Percentiles rank a stretch among this genome's conserved stretches.
phyloP scores from a whole-genome alignment of 2,888 invertebrate genomes.

The Agrotis clavis region DNA sequence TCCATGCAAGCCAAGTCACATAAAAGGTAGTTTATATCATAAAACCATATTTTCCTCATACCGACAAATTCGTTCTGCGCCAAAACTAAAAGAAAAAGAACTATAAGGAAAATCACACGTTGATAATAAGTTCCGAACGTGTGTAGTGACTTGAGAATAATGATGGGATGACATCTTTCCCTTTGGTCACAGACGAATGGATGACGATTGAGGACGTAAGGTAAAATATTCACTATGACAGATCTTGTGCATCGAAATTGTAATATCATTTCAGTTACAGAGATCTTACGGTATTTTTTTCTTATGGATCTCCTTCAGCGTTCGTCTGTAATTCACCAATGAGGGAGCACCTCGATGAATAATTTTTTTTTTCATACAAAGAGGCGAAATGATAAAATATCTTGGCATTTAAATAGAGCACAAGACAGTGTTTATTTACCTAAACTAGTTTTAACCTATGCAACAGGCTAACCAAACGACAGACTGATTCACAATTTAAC shows the following conservation, averaged over 20 bases:
- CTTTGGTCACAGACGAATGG: constrained; percentile 18
- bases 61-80: background rate
- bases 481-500: no score
- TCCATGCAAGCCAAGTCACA: no score
- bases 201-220: background rate
- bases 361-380: no score
- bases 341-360: no score
- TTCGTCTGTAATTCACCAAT: no score
- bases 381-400: no score
- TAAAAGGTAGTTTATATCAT: background rate
- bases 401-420: no score
- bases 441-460: no score
- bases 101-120: constrained; percentile 39
- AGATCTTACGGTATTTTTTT: background rate
- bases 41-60: constrained; percentile 17
- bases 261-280: background rate
- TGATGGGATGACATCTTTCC: constrained; percentile 8
- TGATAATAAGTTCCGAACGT: constrained; percentile 41
- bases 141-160: constrained; percentile 41
- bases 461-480: no score
- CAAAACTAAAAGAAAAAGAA: constrained; percentile 25
- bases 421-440: no score
- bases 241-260: constrained; percentile 14
- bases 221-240: constrained; percentile 26
- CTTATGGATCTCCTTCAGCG: no score